These are phyloP conservation scores for Rotaria socialis DNA, from an alignment of 2,888 invertebrate genomes.

Conservation along the genomic window DNA sequence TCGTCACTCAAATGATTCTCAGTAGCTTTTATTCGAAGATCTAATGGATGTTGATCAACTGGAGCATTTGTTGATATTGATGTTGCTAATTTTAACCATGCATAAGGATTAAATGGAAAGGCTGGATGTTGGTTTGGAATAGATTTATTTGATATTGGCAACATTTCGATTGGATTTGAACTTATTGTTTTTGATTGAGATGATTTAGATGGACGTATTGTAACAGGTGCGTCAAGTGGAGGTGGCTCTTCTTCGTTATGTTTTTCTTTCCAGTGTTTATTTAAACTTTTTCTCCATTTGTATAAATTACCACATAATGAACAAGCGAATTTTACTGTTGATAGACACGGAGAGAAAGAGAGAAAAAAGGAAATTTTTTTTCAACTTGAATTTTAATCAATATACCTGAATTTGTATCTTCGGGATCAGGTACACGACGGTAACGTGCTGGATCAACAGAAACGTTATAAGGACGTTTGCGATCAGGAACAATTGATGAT, in stretches of 20 bases:
- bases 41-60: neutral
- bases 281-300: conserved; percentile 59
- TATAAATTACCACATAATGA: conserved; percentile 59
- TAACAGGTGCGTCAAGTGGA: conserved; percentile 47
- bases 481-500: neutral
- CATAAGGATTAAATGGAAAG: conserved; percentile 26
- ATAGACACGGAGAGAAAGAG: neutral
- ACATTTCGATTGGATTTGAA: neutral
- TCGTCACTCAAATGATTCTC: neutral
- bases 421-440: conserved; percentile 31
- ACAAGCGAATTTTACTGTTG: conserved; percentile 56
- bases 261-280: conserved; percentile 60
- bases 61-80: neutral
- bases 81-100: neutral
- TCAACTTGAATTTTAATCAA: conserved; percentile 49
- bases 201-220: conserved; percentile 41
- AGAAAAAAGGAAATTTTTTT: neutral
- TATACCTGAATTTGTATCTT: conserved; percentile 27
- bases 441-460: conserved; percentile 46
- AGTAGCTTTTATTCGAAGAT: neutral
- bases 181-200: neutral
- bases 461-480: conserved; percentile 46
- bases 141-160: neutral
- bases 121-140: neutral
- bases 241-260: conserved; percentile 55